Base-by-base conservation (phyloP, 2,888 invertebrate species). In the Lycia hirtaria region DNA sequence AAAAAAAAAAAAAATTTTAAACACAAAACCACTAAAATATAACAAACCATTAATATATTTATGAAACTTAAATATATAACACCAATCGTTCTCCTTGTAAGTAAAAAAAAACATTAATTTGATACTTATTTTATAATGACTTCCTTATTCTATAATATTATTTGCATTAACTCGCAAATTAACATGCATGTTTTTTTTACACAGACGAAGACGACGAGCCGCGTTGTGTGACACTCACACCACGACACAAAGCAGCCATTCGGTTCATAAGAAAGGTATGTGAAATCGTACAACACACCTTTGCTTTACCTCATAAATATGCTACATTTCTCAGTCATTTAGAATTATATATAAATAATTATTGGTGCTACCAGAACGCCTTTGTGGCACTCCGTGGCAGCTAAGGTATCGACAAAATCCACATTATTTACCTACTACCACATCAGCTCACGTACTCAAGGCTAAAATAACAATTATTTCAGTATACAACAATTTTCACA, bases 191-290 rank as follows among this genome's bases (percentile, higher is more conserved):
- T 60, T 64, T 40, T 66, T 64, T 85, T 80, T 81, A 76, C 78
- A 69, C 93, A 96, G 96, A 96, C 90, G 96, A 96, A 82, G 96
- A 96, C 73, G 96, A 96, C 72, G 96, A 96, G 87, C 96, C 96
- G 64, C 95, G 96, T 76, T 95, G 95, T 82, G 93, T 96, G 75
- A 95, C 97, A 75, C 93, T 98, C 75, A 98, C 98, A 59, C 95
- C 96, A 76, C 95, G 89, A 78, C 97, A 98, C 86, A 98, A 97
- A 92, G 95, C 95, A 68, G 98, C 97, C 70, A 98, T 98, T 83
- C 93, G 98, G 80, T 96, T 97, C 70, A 96, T 98, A 83, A 93
- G 98, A 90, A 97, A 98, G 95, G 97, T 97, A 93, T 88, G 93
- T 87, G 62, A 41, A 26, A 37, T 32, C 32, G 24, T 19, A 30